A percentile compares a stretch with the other conserved stretches of the same genome.
These are phyloP conservation scores for Discoglossus pictus DNA, from an alignment of 2,797 vertebrate genomes.

Conservation along the genomic window DNA sequence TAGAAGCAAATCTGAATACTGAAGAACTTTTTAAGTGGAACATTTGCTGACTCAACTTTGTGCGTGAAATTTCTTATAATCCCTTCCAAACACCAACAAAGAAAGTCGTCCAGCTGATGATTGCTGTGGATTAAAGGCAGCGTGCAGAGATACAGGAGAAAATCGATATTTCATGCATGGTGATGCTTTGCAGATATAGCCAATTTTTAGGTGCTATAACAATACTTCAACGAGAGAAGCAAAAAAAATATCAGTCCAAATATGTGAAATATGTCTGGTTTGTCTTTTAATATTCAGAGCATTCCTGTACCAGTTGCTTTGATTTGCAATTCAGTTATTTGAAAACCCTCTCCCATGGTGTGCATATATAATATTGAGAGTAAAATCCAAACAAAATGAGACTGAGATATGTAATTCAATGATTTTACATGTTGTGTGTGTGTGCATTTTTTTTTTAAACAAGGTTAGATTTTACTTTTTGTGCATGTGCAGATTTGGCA, in stretches of 20 bases:
- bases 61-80: conserved; percentile 38
- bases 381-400: neutral
- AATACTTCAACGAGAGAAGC: conserved; percentile 31
- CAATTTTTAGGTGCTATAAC: conserved; percentile 25
- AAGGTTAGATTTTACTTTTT: too few species aligned
- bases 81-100: conserved; percentile 42
- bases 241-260: conserved; percentile 32
- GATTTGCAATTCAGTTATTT: conserved; percentile 14
- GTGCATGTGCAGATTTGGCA: too few species aligned
- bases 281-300: conserved; percentile 24
- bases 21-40: too few species aligned
- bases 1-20: conserved; percentile 5
- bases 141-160: conserved; percentile 14
- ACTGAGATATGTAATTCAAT: too few species aligned
- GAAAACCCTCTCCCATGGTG: conserved; percentile 7
- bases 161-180: conserved; percentile 46
- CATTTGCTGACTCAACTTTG: conserved; percentile 30
- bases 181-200: conserved; percentile 23
- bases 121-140: conserved; percentile 39
- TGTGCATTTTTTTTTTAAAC: too few species aligned
- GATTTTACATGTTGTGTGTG: too few species aligned
- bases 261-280: conserved; percentile 16
- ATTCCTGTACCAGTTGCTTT: conserved; percentile 5
- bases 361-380: conserved; percentile 4
- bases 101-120: conserved; percentile 36